Conservation (phyloP, 2,797 vertebrate species). For the Spinibarbus caldwelli region DNA sequence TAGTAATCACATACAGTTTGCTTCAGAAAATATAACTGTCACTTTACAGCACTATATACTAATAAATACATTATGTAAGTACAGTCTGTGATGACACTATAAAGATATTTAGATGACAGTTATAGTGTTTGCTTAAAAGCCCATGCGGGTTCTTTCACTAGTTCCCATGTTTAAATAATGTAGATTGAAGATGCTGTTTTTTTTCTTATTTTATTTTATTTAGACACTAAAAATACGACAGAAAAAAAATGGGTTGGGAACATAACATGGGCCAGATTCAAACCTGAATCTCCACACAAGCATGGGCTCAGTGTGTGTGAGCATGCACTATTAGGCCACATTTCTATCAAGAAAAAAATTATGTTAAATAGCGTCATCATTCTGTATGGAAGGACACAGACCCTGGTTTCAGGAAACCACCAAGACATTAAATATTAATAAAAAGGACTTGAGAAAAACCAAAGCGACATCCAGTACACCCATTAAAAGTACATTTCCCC, state of each 20-base stretch:
- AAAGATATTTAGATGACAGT: constrained; percentile 5
- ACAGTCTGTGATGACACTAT: background rate
- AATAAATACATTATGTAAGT: constrained; percentile 2
- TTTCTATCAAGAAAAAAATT: background rate
- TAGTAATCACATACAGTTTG: constrained; percentile 16
- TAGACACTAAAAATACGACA: background rate
- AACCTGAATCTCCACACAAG: background rate
- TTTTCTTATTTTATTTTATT: background rate
- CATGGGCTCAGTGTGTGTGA: background rate
- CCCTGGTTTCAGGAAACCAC: background rate
- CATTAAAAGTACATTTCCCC: constrained; percentile 10
- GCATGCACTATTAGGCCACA: background rate
- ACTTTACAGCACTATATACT: background rate
- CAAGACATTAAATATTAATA: constrained; percentile 10
- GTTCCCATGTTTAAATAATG: constrained; percentile 7
- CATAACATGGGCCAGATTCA: background rate
- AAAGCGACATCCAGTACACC: constrained; percentile 9
- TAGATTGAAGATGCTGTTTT: background rate
- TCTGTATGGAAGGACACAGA: background rate
- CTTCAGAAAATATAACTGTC: constrained; percentile 7
- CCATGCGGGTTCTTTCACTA: background rate
- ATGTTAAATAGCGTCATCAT: background rate
- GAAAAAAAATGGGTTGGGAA: background rate
- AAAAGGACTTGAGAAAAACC: constrained; percentile 2
- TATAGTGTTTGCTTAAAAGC: background rate